Conservation (phyloP, 2,797 vertebrate genomes). For the Cyprinella venusta region DNA sequence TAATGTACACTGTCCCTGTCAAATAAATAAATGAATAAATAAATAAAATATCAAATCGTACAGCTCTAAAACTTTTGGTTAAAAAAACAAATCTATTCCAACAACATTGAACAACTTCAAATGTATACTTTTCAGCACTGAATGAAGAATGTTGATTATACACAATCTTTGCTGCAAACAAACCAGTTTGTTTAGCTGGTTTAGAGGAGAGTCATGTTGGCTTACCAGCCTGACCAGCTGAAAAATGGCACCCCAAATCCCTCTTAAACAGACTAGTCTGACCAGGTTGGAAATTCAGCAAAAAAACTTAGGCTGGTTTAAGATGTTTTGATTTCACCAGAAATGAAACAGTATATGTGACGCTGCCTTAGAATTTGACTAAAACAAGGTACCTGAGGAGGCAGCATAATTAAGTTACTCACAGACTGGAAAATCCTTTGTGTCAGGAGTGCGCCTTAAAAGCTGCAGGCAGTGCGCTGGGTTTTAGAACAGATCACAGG, state of each 20-base stretch:
- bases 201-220: not conserved
- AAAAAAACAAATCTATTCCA: not conserved
- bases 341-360: not conserved
- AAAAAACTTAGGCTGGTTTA: not conserved
- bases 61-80: not conserved
- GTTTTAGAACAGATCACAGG: slow-evolving; percentile 24
- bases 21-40: too few species aligned
- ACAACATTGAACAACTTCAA: not conserved
- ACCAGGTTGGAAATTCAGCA: not conserved
- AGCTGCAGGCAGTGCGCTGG: not conserved
- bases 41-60: too few species aligned
- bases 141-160: not conserved
- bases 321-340: not conserved
- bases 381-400: not conserved
- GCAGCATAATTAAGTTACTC: slow-evolving; percentile 1
- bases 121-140: not conserved
- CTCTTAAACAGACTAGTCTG: not conserved
- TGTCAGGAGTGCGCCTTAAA: not conserved
- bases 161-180: not conserved
- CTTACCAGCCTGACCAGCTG: not conserved
- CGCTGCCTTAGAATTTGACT: not conserved
- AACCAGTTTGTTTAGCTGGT: not conserved
- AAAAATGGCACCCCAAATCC: not conserved
- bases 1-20: too few species aligned
- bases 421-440: slow-evolving; percentile 10